phyloP scores from a whole-genome alignment of 2,797 vertebrate genomes.

The Rhyacichthys aspro region DNA sequence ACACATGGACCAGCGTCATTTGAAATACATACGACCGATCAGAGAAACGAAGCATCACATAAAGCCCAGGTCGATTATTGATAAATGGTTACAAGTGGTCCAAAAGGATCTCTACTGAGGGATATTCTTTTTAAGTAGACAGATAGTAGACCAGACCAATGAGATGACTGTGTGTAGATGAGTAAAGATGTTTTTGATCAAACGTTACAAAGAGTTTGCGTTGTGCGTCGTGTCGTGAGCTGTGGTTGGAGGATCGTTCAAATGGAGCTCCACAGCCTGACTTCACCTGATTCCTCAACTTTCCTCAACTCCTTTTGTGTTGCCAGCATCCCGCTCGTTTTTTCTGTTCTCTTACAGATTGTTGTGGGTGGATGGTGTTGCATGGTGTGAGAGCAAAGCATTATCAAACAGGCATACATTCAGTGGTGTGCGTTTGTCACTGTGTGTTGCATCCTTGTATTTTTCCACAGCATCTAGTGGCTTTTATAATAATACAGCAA shows the following conservation, averaged over 20 bases:
- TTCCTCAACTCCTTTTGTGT: conserved; percentile 14
- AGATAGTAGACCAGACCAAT: too few relatives aligned
- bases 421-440: conserved; percentile 21
- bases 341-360: conserved; percentile 59
- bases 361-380: conserved; percentile 67
- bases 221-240: not conserved
- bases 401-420: conserved; percentile 50
- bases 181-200: too few relatives aligned
- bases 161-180: too few relatives aligned
- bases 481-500: conserved; percentile 19
- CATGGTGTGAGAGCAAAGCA: conserved; percentile 51
- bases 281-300: conserved; percentile 21
- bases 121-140: too few relatives aligned
- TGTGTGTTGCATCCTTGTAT: conserved; percentile 20
- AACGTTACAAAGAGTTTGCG: too few relatives aligned
- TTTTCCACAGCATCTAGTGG: conserved; percentile 17
- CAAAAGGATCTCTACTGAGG: too few relatives aligned
- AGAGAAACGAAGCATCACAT: too few relatives aligned
- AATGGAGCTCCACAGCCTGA: conserved; percentile 22
- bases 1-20: too few relatives aligned
- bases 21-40: too few relatives aligned
- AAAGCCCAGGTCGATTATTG: too few relatives aligned
- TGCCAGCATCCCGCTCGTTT: conserved; percentile 2
- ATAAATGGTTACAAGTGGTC: too few relatives aligned
- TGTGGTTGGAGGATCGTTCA: conserved; percentile 4